Conservation (phyloP, 64 coral and sea anemone species). For the Cladopsammia gracilis region DNA sequence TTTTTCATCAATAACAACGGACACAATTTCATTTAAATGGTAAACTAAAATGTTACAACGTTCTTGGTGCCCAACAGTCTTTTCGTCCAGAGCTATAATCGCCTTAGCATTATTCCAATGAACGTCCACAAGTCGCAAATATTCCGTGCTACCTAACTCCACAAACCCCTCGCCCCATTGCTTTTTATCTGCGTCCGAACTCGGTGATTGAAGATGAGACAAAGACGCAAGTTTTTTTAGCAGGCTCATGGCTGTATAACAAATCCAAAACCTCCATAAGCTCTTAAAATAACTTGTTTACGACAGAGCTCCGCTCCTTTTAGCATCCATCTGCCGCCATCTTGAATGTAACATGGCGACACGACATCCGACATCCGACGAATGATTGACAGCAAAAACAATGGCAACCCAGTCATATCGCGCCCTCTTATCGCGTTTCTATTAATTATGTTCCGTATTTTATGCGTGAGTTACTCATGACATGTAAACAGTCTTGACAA, state of each 20-base stretch:
- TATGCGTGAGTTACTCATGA: not conserved
- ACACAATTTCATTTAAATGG: constrained; percentile 91
- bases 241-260: constrained; percentile 72
- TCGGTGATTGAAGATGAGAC: constrained; percentile 57
- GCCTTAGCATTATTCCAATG: constrained; percentile 95
- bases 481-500: no score
- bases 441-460: not conserved
- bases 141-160: constrained; percentile 38
- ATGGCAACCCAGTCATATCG: not conserved
- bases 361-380: not conserved
- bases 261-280: constrained; percentile 24
- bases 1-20: constrained; percentile 85
- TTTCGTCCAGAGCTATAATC: constrained; percentile 85
- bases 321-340: not conserved
- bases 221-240: constrained; percentile 86
- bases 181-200: constrained; percentile 70
- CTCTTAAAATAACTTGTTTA: not conserved
- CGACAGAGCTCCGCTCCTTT: not conserved
- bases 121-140: constrained; percentile 86
- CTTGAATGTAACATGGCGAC: not conserved
- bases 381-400: constrained; percentile 19
- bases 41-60: constrained; percentile 93
- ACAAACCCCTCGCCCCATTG: constrained; percentile 31
- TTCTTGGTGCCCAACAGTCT: constrained; percentile 81
- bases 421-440: not conserved